Evolutionary conservation across 1,140 invertebrate genomes (phyloP).

Genomic region (Drosophila subobscura): DNA sequence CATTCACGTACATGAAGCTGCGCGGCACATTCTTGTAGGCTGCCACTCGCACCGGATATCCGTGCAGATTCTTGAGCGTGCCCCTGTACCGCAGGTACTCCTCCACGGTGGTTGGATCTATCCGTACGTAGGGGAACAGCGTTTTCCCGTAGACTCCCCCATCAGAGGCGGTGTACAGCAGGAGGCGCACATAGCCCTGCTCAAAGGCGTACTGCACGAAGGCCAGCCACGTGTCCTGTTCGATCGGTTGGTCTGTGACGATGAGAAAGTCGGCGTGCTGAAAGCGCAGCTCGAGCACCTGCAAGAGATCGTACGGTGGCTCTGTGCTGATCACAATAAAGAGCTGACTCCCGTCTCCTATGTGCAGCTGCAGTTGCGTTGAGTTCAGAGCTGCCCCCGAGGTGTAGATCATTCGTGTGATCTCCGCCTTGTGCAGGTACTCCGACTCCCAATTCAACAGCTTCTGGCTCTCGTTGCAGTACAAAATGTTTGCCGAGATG

Average conservation of each 20-base stretch:
- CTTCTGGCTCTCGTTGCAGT: constrained; percentile 12
- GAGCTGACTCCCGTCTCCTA: constrained; percentile 17
- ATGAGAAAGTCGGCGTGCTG: constrained; percentile 47
- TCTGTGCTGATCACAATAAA: constrained; percentile 36
- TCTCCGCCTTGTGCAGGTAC: constrained; percentile 3
- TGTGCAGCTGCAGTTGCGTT: constrained; percentile 10
- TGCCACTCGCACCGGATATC: constrained; percentile 41
- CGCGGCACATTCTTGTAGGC: constrained; percentile 54
- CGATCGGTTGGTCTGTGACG: constrained; percentile 6
- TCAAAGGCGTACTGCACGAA: constrained; percentile 29
- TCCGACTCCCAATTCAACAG: background rate
- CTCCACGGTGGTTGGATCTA: constrained; percentile 12
- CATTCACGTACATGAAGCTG: constrained; percentile 32
- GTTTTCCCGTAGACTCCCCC: constrained; percentile 32
- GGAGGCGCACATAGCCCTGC: constrained; percentile 40
- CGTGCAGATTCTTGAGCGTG: constrained; percentile 19
- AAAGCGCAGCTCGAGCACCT: constrained; percentile 20
- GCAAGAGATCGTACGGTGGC: constrained; percentile 29
- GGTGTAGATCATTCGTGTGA: constrained; percentile 21
- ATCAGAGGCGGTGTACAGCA: constrained; percentile 22
- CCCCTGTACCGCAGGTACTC: background rate
- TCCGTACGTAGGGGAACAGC: constrained; percentile 27
- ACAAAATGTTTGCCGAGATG: constrained; percentile 42
- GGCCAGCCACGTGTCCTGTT: constrained; percentile 21
- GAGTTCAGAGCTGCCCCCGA: constrained; percentile 25